Percentiles rank a stretch among this genome's conserved stretches.
These are phyloP conservation scores for Ophion ellenae DNA, from an alignment of 2,888 invertebrate genomes.

Conservation along the genomic window DNA sequence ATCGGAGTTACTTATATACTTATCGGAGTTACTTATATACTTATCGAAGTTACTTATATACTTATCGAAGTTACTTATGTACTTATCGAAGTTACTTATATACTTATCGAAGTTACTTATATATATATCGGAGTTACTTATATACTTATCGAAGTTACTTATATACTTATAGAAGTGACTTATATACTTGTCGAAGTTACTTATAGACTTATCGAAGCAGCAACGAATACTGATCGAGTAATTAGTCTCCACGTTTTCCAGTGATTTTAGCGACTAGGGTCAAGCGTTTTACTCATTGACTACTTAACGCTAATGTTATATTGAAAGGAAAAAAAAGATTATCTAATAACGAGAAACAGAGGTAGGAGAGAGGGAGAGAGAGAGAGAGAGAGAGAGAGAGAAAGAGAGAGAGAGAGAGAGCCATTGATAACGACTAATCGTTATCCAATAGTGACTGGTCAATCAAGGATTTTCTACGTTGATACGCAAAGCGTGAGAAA, in stretches of 20 bases:
- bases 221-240: constrained; percentile 66
- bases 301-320: not conserved
- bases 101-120: too few species aligned
- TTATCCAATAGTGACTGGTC: not conserved
- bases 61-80: too few species aligned
- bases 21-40: too few species aligned
- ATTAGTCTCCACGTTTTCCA: constrained; percentile 62
- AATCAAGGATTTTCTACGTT: constrained; percentile 8
- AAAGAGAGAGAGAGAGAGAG: not conserved
- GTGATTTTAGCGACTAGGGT: constrained; percentile 16
- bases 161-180: too few species aligned
- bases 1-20: too few species aligned
- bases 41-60: too few species aligned
- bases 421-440: not conserved
- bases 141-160: too few species aligned
- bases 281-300: constrained; percentile 10
- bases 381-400: not conserved
- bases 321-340: not conserved
- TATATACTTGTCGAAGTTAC: too few species aligned
- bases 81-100: too few species aligned
- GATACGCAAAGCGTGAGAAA: constrained; percentile 13
- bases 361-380: too few species aligned
- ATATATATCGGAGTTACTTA: too few species aligned
- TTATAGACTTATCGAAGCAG: too few species aligned
- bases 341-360: not conserved